Evolutionary conservation across 2,797 vertebrate genomes (phyloP).

Genomic region (Takifugu ocellatus): DNA sequence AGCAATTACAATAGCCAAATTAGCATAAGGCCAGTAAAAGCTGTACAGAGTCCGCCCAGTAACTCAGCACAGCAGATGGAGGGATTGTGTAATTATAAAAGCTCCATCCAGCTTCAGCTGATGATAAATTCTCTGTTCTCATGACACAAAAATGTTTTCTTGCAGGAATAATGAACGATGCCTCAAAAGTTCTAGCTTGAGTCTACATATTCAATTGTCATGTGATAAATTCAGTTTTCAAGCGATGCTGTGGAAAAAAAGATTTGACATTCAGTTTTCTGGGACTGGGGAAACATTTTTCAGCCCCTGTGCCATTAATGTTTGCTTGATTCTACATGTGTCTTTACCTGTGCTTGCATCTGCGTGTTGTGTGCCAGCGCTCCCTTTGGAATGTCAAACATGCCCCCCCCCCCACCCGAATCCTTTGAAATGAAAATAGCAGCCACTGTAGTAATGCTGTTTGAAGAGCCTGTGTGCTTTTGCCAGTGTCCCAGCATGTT

Average conservation of each 20-base stretch:
- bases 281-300: too few species aligned
- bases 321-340: constrained; percentile 15
- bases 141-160: constrained; percentile 55
- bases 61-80: constrained; percentile 15
- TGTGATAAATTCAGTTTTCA: background rate
- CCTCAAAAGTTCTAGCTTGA: background rate
- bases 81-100: constrained; percentile 43
- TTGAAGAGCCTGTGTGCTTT: constrained; percentile 43
- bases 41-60: constrained; percentile 26
- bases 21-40: constrained; percentile 14
- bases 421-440: constrained; percentile 61
- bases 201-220: background rate
- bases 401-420: constrained; percentile 40
- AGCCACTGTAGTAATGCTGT: constrained; percentile 36
- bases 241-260: background rate
- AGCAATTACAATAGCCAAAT: constrained; percentile 14
- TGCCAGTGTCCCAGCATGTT: constrained; percentile 18
- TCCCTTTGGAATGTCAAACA: constrained; percentile 55
- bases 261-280: too few species aligned
- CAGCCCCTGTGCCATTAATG: constrained; percentile 4
- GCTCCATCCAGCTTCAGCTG: constrained; percentile 23
- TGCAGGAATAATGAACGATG: constrained; percentile 13
- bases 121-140: constrained; percentile 47
- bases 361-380: constrained; percentile 28
- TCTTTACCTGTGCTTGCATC: constrained; percentile 26